These are phyloP conservation scores for Ploceus nigricollis DNA, from an alignment of 2,113 vertebrate species.

Conservation along the genomic window DNA sequence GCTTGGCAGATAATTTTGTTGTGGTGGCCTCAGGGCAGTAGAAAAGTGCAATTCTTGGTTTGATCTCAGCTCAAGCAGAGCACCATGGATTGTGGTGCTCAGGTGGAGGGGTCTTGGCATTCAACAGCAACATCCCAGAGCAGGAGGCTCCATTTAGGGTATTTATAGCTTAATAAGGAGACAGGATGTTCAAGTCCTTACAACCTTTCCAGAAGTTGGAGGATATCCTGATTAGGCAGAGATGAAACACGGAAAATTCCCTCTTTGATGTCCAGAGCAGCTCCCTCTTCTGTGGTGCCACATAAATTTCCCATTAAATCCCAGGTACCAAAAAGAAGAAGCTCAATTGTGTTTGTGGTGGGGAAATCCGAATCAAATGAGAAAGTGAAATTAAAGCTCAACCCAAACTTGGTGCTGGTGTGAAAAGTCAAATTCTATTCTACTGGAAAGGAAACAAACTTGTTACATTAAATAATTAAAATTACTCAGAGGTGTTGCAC, in stretches of 20 bases:
- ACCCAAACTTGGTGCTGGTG: neutral
- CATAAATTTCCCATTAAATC: neutral
- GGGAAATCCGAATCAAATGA: neutral
- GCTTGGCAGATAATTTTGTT: neutral
- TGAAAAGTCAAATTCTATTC: neutral
- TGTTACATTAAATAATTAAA: neutral
- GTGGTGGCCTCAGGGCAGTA: neutral
- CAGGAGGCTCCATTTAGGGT: neutral
- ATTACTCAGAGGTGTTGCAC: neutral
- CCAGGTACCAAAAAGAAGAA: neutral
- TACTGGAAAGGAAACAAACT: neutral
- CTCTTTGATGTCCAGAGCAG: neutral
- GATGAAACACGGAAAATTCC: neutral
- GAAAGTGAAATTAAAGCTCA: neutral
- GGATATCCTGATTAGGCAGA: neutral
- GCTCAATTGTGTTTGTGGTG: neutral
- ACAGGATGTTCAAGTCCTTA: neutral
- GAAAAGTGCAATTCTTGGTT: neutral
- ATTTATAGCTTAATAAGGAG: neutral
- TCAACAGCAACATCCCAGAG: rapidly evolving
- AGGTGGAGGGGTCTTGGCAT: neutral
- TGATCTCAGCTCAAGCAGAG: neutral
- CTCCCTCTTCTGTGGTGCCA: neutral
- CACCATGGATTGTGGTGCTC: rapidly evolving
- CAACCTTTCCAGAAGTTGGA: neutral